Percentiles rank a stretch among this genome's conserved stretches.
These are phyloP conservation scores for Ammospiza caudacuta DNA, from an alignment of 2,113 vertebrate species.

Conservation along the genomic window DNA sequence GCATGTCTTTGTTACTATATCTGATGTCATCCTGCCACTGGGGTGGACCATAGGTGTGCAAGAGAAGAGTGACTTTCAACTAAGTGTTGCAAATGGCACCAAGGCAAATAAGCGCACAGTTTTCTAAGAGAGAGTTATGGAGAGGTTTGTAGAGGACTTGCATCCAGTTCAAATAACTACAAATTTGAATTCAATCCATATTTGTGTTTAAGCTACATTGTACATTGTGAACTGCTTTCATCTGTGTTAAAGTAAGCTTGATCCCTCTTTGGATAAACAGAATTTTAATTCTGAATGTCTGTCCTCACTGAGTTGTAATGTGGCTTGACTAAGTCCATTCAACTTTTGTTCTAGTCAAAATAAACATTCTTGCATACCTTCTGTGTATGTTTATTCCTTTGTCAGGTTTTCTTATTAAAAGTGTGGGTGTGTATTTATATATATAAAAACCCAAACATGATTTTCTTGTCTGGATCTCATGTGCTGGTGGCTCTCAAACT, in stretches of 20 bases:
- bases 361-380: not conserved
- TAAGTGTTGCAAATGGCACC: not conserved
- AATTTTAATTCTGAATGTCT: not conserved
- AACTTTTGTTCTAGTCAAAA: not conserved
- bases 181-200: not conserved
- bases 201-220: not conserved
- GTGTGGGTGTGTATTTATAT: not conserved
- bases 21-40: not conserved
- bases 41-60: not conserved
- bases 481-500: not conserved
- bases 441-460: not conserved
- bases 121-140: not conserved
- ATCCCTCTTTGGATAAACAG: not conserved
- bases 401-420: not conserved
- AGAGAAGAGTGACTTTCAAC: not conserved
- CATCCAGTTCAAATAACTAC: not conserved
- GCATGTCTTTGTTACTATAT: not conserved
- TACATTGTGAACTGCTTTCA: not conserved
- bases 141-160: not conserved
- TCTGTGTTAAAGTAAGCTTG: not conserved
- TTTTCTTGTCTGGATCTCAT: not conserved
- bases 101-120: not conserved
- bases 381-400: not conserved
- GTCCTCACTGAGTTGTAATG: not conserved
- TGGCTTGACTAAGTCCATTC: not conserved